Evolutionary conservation across 1,140 invertebrate genomes (phyloP).

Genomic region (Sipha flava): DNA sequence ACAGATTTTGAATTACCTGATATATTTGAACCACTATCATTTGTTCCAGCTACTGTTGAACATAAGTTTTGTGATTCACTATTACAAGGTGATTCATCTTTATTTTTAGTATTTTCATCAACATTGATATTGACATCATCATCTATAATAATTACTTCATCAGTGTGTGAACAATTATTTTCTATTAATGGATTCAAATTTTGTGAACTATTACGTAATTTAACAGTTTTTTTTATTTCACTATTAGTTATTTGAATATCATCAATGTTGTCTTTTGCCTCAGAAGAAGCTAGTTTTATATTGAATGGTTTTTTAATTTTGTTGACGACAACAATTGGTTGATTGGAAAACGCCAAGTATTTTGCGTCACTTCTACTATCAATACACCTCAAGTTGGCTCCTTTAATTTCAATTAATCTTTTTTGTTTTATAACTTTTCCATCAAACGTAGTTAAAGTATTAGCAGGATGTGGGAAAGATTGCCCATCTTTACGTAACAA

Average conservation of each 20-base stretch:
- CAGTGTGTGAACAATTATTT: neutral
- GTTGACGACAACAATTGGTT: neutral
- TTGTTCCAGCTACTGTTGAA: neutral
- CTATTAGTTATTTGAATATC: neutral
- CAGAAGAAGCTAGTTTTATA: neutral
- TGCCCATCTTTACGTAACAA: neutral
- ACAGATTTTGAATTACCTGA: neutral
- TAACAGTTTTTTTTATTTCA: neutral
- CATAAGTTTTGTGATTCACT: neutral
- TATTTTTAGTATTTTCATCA: neutral
- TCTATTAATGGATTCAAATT: neutral
- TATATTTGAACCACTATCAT: neutral
- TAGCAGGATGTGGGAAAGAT: neutral
- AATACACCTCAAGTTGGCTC: neutral
- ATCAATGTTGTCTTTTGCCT: neutral
- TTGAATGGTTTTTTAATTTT: slow-evolving; percentile 8
- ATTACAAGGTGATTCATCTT: neutral
- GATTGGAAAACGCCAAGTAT: neutral
- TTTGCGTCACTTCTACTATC: neutral
- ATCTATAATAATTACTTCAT: neutral
- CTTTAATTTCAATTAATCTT: neutral
- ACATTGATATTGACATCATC: neutral
- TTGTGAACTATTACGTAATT: neutral
- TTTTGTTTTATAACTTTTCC: neutral
- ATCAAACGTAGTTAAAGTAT: neutral